Evolutionary conservation across 1,140 invertebrate species (phyloP).

Genomic region (Eulimnadia texana): DNA sequence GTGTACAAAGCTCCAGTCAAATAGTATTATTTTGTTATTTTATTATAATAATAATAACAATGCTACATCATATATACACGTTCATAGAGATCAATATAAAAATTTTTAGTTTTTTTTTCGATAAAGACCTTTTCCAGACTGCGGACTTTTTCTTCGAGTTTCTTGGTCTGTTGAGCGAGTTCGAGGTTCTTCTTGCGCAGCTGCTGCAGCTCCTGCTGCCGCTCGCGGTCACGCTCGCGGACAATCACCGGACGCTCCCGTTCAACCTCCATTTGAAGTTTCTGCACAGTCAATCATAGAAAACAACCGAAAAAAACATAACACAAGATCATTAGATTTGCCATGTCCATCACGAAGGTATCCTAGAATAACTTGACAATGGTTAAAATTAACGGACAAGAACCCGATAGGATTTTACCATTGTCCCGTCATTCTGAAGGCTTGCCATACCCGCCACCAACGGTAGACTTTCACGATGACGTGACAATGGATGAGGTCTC

Average conservation of each 20-base stretch:
- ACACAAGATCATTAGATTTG: too few species aligned
- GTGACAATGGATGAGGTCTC: neutral
- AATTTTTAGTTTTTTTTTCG: too few species aligned
- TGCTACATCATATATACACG: too few species aligned
- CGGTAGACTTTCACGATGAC: neutral
- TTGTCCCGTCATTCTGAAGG: too few species aligned
- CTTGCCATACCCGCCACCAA: neutral
- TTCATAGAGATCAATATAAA: too few species aligned
- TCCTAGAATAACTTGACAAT: neutral
- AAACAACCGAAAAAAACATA: neutral
- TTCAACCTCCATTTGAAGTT: conserved; percentile 31
- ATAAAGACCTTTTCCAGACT: conserved; percentile 26
- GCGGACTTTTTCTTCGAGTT: conserved; percentile 33
- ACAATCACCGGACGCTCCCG: conserved; percentile 25
- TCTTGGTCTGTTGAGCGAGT: conserved; percentile 30
- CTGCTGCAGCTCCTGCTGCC: conserved; percentile 28
- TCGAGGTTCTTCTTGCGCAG: conserved; percentile 33
- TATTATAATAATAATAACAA: too few species aligned
- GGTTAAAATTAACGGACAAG: neutral
- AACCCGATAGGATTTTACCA: neutral
- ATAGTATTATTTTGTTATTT: too few species aligned
- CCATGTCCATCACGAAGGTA: neutral
- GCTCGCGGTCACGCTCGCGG: conserved; percentile 17
- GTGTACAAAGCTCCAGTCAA: too few species aligned
- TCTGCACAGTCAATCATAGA: conserved; percentile 25